Evolutionary conservation across 2,797 vertebrate genomes (phyloP), one percentile per base, ranked within the genome.

Genomic region (Rousettus madagascariensis): DNA sequence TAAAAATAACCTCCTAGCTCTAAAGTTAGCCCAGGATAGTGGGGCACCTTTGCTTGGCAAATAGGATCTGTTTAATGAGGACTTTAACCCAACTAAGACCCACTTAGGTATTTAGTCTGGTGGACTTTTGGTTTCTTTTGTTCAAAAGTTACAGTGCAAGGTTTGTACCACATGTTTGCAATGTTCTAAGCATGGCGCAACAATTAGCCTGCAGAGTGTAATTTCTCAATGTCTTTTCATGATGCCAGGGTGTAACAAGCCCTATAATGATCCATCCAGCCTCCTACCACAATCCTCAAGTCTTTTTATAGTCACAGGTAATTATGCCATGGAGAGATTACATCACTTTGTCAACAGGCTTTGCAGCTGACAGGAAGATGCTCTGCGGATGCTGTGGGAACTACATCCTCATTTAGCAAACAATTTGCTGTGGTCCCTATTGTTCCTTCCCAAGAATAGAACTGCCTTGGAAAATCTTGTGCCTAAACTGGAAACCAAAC

Each of bases 361-460:
- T 78, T 97, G 75, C 83, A 98, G 95, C 89, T 80, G 91, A 96
- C 75, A 97, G 95, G 96, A 98, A 98, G 96, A 92, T 78, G 93
- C 84, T 97, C 96, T 97, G 94, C 22, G 74, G 96, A 95, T 96
- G 97, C 96, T 98, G 98, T 91, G 93, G 65, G 96, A 93, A 96
- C 90, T 96, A 91, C 4, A 11, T 66, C 65, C 97, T 97, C 95
- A 94, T 96, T 97, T 98, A 97, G 97, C 94, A 79, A 98, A 98
- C 92, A 95, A 94, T 74, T 96, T 95, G 75, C 83, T 97, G 90
- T 82, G 86, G 96, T 75, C 57, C 95, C 90, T 75, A 95, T 93
- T 95, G 95, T 86, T 96, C 88, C 86, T 96, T 97, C 96, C 96
- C 69, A 97, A 97, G 98, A 98, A 98, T 94, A 98, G 93, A 94